Base-by-base conservation (phyloP, 2,888 invertebrate species). In the Antheraea assamensis region DNA sequence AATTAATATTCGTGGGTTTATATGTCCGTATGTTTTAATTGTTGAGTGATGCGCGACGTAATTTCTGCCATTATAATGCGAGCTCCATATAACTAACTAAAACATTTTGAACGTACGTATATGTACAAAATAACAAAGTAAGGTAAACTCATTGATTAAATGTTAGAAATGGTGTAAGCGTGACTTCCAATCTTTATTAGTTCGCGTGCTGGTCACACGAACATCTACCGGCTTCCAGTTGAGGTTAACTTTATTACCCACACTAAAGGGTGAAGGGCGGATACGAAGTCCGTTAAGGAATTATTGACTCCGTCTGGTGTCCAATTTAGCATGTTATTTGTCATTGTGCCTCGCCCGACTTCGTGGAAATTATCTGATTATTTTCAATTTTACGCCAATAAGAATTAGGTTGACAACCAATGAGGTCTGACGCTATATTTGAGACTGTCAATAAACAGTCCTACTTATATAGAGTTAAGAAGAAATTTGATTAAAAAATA, bases 131-230 rank as follows among this genome's bases (percentile, higher is more conserved):
- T 10, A 27, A 61, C 30, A 64, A 73, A 73, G 19, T 71, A 47
- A 71, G 77, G 79, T 74, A 80, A 82, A 80, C 78, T 76, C 73
- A 75, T 72, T 74, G 74, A 76, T 81, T 79, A 77, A 73, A 76
- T 77, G 74, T 76, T 76, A 68, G 70, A 75, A 75, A 73, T 74
- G 73, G 76, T 61, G 71, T 75, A 78, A 76, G 72, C 80, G 78
- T 79, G 79, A 75, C 81, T 78, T 81, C 77, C 82, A 81, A 81
- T 83, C 78, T 84, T 83, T 82, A 85, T 87, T 85, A 82, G 79
- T 82, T 81, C 78, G 81, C 81, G 77, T 79, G 78, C 77, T 70
- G 77, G 73, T 72, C 47, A 78, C 74, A 76, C 79, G 81, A 81
- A 79, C 81, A 81, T 84, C 84, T 84, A 80, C 77, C 72, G 76